Conservation (phyloP, 2,888 invertebrate genomes). For the Sthenelais limicola region DNA sequence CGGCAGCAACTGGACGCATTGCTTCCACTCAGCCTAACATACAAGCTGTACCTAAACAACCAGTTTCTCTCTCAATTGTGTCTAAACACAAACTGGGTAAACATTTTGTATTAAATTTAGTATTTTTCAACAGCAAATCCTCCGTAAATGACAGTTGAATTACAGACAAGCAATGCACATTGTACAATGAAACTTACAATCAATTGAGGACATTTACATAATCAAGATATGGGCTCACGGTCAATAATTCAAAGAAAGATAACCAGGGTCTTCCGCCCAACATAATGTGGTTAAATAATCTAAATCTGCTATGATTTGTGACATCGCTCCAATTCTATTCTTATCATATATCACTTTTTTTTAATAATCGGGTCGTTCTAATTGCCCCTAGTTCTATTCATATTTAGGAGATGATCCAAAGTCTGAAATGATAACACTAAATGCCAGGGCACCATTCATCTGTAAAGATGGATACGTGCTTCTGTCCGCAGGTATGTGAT, state of each 20-base stretch:
- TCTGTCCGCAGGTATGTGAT: slow-evolving; percentile 66
- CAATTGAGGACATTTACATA: too few species aligned
- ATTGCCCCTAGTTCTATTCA: too few species aligned
- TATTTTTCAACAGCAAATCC: too few species aligned
- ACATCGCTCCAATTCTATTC: not conserved
- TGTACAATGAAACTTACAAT: too few species aligned
- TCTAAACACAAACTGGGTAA: too few species aligned
- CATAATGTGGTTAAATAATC: not conserved
- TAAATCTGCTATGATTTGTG: not conserved
- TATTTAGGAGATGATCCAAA: too few species aligned
- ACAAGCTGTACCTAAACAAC: slow-evolving; percentile 66
- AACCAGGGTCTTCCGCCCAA: not conserved
- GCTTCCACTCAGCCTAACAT: slow-evolving; percentile 67
- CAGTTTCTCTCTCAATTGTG: slow-evolving; percentile 48
- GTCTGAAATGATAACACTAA: slow-evolving; percentile 50
- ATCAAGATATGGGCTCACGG: not conserved
- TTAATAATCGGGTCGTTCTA: not conserved
- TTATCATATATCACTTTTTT: not conserved
- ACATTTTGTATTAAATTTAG: too few species aligned
- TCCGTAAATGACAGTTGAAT: too few species aligned
- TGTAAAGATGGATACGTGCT: slow-evolving; percentile 58
- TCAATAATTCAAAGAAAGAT: too few species aligned
- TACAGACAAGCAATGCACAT: too few species aligned
- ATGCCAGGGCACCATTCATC: slow-evolving; percentile 63
- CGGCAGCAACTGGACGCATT: slow-evolving; percentile 67